Conservation (phyloP, 2,888 invertebrate genomes). For the Luffia ferchaultella region DNA sequence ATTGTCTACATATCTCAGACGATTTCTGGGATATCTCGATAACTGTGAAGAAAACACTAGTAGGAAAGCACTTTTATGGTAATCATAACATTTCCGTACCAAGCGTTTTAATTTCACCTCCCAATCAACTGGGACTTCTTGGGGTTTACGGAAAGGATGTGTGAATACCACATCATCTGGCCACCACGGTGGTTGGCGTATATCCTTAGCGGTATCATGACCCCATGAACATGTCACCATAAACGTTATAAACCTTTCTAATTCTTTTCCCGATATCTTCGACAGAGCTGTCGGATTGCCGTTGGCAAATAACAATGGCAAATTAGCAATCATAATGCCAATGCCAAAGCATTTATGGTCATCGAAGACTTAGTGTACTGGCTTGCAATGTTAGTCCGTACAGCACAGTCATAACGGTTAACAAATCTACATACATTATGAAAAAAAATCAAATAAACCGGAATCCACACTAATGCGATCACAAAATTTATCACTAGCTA, state of each 20-base stretch:
- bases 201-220: conserved; percentile 64
- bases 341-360: conserved; percentile 42
- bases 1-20: conserved; percentile 74
- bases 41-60: conserved; percentile 75
- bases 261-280: conserved; percentile 67
- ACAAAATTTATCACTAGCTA: no score
- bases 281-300: conserved; percentile 75
- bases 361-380: conserved; percentile 43
- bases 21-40: conserved; percentile 69
- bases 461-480: not conserved
- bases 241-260: conserved; percentile 77
- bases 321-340: conserved; percentile 73
- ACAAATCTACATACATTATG: conserved; percentile 26
- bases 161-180: conserved; percentile 71
- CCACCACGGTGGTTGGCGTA: conserved; percentile 76
- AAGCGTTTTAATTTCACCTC: conserved; percentile 68
- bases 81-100: conserved; percentile 74
- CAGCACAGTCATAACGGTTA: conserved; percentile 40
- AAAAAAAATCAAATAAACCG: not conserved
- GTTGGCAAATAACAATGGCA: conserved; percentile 75
- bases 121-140: conserved; percentile 58
- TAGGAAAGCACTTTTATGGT: conserved; percentile 75
- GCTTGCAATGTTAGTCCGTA: conserved; percentile 43
- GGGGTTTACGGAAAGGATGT: conserved; percentile 69
- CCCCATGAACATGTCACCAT: conserved; percentile 81